Base-by-base conservation (phyloP, 2,888 invertebrate genomes). In the Cataglyphis livida region DNA sequence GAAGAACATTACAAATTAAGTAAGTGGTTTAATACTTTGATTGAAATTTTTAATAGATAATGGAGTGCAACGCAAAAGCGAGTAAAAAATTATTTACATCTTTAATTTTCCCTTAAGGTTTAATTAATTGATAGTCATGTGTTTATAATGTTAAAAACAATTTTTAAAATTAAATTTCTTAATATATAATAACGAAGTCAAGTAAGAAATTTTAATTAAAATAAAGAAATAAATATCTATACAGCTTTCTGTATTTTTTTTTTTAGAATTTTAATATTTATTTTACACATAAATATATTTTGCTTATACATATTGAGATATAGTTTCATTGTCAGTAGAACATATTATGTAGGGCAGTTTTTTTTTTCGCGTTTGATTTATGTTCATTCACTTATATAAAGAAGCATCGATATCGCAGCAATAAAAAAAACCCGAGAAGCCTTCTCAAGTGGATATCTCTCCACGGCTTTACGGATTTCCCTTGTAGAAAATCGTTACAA, bases 401-500 rank as follows among this genome's bases (percentile, higher is more conserved):
- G n/a, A n/a, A 7, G n/a, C 10, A 18, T 21, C 28, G 54, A 66
- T 41, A 54, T 38, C n/a, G 28, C 10, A 6, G 4, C 3, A 44
- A 35, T 41, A 78, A 78, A 59, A 75, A 41, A 76, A 10, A 57
- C 6, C 12, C 18, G 18, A n/a, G 35, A 44, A 44, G 59, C 21
- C 21, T 57, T 44, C 41, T 66, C 76, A 57, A 78, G 66, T 41
- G 28, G 21, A 21, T 65, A 76, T 65, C 65, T 41, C 32, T 7
- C n/a, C 51, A 21, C 21, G 2, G 44, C 35, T 59, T 78, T 78
- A 35, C 41, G 59, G 44, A 68, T 78, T 79, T 70, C 12, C 41
- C 38, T 59, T 25, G 68, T 44, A 70, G 59, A 78, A 78, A 78
- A 61, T 78, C 78, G 70, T 57, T 59, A 32, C 38, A 68, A 21